Conservation (phyloP, 2,888 invertebrate species). For the Caenorhabditis sp. region DNA sequence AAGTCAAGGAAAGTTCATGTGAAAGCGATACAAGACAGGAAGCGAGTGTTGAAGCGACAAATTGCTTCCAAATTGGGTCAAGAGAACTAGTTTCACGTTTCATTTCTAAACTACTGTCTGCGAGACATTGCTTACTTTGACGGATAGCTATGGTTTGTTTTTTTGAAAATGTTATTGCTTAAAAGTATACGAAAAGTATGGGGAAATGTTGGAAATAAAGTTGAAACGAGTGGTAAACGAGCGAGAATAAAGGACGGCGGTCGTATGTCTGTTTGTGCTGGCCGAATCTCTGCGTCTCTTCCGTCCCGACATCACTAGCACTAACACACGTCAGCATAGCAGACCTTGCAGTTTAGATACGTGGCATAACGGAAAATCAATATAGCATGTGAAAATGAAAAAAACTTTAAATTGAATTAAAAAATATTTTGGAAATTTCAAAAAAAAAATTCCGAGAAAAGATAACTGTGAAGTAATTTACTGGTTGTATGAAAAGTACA, state of each 20-base stretch:
- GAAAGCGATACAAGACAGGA: conserved; percentile 6
- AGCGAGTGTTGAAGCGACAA: conserved; percentile 32
- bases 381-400: too few species aligned
- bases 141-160: not conserved
- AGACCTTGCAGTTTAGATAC: conserved; percentile 50
- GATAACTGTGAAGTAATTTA: not conserved
- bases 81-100: conserved; percentile 44
- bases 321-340: conserved; percentile 71
- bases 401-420: not conserved
- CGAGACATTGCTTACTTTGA: conserved; percentile 4
- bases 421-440: not conserved
- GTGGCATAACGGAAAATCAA: conserved; percentile 27
- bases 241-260: conserved; percentile 42
- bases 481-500: not conserved
- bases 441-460: not conserved
- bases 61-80: conserved; percentile 50
- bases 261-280: conserved; percentile 51
- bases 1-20: conserved; percentile 9
- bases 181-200: too few species aligned
- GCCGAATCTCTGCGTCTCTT: conserved; percentile 51
- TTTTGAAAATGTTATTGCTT: not conserved
- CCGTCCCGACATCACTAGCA: conserved; percentile 22
- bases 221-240: conserved; percentile 45
- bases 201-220: conserved; percentile 7
- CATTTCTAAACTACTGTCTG: conserved; percentile 5